Base-by-base conservation (phyloP, 2,888 invertebrate genomes). In the Phyllotreta cruciferae region DNA sequence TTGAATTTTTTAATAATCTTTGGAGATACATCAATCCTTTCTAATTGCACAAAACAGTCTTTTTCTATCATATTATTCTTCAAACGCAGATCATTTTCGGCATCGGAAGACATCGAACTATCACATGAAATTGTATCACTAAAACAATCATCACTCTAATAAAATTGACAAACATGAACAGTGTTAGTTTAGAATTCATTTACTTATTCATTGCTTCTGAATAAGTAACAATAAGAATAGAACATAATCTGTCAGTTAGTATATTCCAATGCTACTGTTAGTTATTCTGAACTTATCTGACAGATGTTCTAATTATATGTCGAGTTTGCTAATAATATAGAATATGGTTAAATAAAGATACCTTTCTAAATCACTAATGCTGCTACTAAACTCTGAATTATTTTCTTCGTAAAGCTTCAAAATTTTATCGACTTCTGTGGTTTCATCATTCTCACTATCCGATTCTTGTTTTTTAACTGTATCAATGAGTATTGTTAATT, bases 21-120 rank as follows among this genome's bases (percentile, higher is more conserved):
- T 45, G 47, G 34, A 6, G 55, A 38, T 11, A 67, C 9, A 6
- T 65, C 10, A 39, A 66, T 34, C 53, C 50, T 62, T 52, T 66
- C 60, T 47, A 68, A 9, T 9, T 14, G 2, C 41, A 68, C 58
- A 13, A 53, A 64, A 55, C 66, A 68, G n/a, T 62, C 61, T 11
- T 8, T 24, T 4, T 24, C 9, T 8, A 66, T 57, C 35, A 53
- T 52, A 38, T 54, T 36, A n/a, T 49, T 38, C 7, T 52, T n/a
- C 13, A 52, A 52, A 7, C 9, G 36, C 11, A 35, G 9, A 11
- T 53, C n/a, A 10, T n/a, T 10, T 14, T 11, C 35, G 34, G 8
- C 34, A 44, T 8, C 5, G 6, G 36, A 10, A 14, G 24, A 5
- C 41, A 41, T n/a, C 41, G 10, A 13, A 9, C 14, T 44, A 10